A percentile compares a stretch with the other conserved stretches of the same genome.
These are phyloP conservation scores for Phylloscopus whistleri DNA, from an alignment of 2,113 vertebrate species.

Conservation along the genomic window DNA sequence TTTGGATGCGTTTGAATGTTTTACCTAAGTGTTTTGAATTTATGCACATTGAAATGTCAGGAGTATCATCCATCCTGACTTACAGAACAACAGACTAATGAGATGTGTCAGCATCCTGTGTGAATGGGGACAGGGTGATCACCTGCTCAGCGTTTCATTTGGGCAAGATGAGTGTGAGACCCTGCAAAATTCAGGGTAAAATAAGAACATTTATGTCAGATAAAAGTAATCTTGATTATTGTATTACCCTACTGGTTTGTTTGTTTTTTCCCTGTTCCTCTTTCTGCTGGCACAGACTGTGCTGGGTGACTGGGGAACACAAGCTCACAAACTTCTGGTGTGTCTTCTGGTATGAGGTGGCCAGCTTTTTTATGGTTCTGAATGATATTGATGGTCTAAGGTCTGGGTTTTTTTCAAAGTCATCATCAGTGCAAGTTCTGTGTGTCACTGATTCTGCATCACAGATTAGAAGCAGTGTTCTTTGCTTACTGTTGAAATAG, in stretches of 20 bases:
- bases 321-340: neutral
- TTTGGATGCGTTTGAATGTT: neutral
- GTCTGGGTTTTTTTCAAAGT: neutral
- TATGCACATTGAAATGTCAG: neutral
- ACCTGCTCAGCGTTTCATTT: neutral
- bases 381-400: neutral
- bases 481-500: neutral
- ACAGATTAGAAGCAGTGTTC: neutral
- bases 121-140: neutral
- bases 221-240: neutral
- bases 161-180: neutral
- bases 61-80: neutral
- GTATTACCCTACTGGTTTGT: neutral
- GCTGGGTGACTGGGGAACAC: neutral
- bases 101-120: neutral
- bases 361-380: neutral
- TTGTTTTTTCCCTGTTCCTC: neutral
- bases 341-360: neutral
- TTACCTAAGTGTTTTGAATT: neutral
- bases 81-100: accelerated
- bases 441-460: neutral
- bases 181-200: neutral
- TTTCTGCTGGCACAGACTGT: neutral
- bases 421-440: neutral
- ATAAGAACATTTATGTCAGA: neutral